Evolutionary conservation across 1,140 invertebrate genomes (phyloP), one percentile per base, ranked within the genome.

Genomic region (Lepidotrigona ventralis): DNA sequence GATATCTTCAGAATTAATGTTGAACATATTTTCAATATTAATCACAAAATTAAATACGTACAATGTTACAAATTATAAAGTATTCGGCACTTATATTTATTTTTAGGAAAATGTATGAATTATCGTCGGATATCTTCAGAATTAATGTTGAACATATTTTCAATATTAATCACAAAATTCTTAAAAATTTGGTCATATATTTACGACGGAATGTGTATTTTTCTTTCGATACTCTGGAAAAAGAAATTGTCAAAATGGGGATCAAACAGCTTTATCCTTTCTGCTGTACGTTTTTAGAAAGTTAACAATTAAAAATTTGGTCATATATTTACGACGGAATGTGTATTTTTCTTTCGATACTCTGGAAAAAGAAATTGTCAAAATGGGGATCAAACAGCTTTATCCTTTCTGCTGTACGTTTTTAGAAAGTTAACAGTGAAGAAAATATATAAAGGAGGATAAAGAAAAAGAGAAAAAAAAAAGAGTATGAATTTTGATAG

Each of bases 401-500:
- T 33, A 26, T 19, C 3, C 17, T 29, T 58, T 63, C 11, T 54
- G 6, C 15, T 2, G 21, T 29, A 29, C 4, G 3, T n/a, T 29
- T 58, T 19, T 1, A 33, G 17, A 19, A 75, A 5, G 19, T 33
- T 70, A 69, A 53, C 39, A 74, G 29, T 12, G 60, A 51, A 69
- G 71, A 46, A 63, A 5, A 66, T 9, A 66, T 9, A 66, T 2
- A 83, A 8, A 39, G 19, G 69, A 4, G 29, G 39, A 58, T 21
- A 76, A 33, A 74, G 54, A 58, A 11, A 58, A 21, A 56, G 15
- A 79, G 23, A 73, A 63, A 26, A 58, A n/a, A 76, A 69, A 76
- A 69, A 76, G 70, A 71, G 66, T 14, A 68, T 53, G 81, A 77
- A 51, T 64, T 60, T 79, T 86, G 19, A 39, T 60, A 73, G 63